These are phyloP conservation scores for Saxicola maurus DNA, from an alignment of 2,797 vertebrate species.

Conservation along the genomic window DNA sequence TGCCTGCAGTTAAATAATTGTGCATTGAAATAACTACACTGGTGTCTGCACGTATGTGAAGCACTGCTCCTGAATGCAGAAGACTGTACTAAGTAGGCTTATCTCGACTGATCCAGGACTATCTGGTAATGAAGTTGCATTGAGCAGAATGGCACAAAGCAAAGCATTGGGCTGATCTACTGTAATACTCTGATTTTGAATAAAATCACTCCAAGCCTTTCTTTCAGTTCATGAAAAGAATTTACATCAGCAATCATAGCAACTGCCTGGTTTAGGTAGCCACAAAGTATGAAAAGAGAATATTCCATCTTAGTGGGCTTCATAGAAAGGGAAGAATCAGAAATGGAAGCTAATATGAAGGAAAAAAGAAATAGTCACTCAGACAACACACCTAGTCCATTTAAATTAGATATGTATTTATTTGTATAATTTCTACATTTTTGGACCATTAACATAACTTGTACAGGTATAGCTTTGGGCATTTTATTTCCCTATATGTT, in stretches of 20 bases:
- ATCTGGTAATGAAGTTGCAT: background rate
- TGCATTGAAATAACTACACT: background rate
- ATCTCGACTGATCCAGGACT: background rate
- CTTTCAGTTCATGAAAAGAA: background rate
- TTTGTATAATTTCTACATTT: background rate
- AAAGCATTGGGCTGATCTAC: background rate
- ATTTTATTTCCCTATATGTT: background rate
- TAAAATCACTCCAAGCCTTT: background rate
- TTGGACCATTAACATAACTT: background rate
- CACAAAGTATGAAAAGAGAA: background rate
- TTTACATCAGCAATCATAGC: background rate
- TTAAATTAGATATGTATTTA: background rate
- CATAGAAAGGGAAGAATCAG: background rate
- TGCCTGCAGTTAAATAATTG: constrained; percentile 5
- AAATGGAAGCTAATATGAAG: background rate
- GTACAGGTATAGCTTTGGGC: background rate
- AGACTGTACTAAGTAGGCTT: background rate
- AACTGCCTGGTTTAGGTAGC: background rate
- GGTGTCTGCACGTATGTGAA: background rate
- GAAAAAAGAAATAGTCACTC: background rate
- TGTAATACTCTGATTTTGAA: background rate
- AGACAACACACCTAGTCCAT: background rate
- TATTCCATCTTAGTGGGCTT: background rate
- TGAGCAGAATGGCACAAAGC: background rate
- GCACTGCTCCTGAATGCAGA: background rate